These are phyloP conservation scores for Xiphias gladius DNA, from an alignment of 2,113 vertebrate species.

Conservation along the genomic window DNA sequence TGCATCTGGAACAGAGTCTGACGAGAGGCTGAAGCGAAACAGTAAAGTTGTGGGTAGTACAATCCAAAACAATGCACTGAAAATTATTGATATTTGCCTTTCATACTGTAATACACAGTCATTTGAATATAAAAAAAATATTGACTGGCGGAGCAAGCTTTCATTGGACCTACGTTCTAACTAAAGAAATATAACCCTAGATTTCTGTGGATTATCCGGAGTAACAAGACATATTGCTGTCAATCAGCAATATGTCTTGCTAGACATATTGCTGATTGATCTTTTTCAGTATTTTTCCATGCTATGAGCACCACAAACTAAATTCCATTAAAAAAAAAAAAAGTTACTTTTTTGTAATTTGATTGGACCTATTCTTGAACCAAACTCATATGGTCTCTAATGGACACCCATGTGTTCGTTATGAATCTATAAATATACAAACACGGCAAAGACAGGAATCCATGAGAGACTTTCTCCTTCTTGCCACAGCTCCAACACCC, in stretches of 20 bases:
- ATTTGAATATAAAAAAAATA: not conserved
- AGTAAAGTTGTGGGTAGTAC: not conserved
- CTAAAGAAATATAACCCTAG: not conserved
- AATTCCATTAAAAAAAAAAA: slow-evolving; percentile 1
- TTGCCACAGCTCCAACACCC: slow-evolving; percentile 54
- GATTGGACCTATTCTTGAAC: not conserved
- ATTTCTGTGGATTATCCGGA: not conserved
- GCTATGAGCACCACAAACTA: not conserved
- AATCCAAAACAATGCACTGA: not conserved
- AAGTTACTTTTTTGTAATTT: not conserved
- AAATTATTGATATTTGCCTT: no score
- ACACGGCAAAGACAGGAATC: slow-evolving; percentile 27
- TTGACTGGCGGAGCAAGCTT: not conserved
- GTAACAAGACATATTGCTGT: no score
- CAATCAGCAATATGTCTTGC: not conserved
- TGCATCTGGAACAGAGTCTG: not conserved
- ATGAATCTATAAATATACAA: not conserved
- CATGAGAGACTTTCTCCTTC: slow-evolving; percentile 29
- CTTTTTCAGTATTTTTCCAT: not conserved
- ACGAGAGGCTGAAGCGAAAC: not conserved
- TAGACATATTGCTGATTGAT: not conserved
- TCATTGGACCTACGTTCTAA: not conserved
- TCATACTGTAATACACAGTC: not conserved
- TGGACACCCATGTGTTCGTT: not conserved
- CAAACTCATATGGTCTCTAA: slow-evolving; percentile 17